Evolutionary conservation across 2,888 invertebrate species (phyloP).

Genomic region (Julus scanicus): DNA sequence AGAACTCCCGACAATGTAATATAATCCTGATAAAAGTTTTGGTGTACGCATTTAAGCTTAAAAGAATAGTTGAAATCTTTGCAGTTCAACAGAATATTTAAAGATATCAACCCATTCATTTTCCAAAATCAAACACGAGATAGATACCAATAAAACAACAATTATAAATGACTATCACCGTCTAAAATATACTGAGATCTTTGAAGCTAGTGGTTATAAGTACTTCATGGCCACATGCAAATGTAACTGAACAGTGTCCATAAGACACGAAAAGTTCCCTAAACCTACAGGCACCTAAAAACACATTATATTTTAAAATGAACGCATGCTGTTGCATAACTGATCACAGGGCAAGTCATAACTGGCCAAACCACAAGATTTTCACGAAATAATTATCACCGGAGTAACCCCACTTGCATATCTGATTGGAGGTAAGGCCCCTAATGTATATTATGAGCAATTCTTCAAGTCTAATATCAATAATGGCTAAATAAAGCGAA

Average conservation of each 20-base stretch:
- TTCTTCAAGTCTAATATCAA: slow-evolving; percentile 22
- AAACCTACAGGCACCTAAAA: too few relatives aligned
- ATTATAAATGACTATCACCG: neutral
- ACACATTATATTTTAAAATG: too few relatives aligned
- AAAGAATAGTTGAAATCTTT: neutral
- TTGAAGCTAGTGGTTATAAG: neutral
- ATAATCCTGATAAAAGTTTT: neutral
- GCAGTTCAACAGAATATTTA: neutral
- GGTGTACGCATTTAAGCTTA: neutral
- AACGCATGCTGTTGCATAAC: neutral
- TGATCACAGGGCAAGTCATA: neutral
- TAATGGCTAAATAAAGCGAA: neutral
- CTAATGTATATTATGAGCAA: neutral
- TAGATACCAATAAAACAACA: neutral
- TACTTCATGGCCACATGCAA: neutral
- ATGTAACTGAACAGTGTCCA: neutral
- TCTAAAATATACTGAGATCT: neutral
- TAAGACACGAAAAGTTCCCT: neutral
- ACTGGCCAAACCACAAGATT: slow-evolving; percentile 1
- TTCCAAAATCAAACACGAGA: too few relatives aligned
- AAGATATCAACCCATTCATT: too few relatives aligned
- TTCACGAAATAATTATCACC: neutral
- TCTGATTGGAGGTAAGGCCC: neutral
- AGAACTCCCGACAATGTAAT: neutral
- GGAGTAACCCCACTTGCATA: neutral